Evolutionary conservation across 1,140 invertebrate species (phyloP), one percentile per base, ranked within the genome.

Genomic region (Drosophila ambigua): DNA sequence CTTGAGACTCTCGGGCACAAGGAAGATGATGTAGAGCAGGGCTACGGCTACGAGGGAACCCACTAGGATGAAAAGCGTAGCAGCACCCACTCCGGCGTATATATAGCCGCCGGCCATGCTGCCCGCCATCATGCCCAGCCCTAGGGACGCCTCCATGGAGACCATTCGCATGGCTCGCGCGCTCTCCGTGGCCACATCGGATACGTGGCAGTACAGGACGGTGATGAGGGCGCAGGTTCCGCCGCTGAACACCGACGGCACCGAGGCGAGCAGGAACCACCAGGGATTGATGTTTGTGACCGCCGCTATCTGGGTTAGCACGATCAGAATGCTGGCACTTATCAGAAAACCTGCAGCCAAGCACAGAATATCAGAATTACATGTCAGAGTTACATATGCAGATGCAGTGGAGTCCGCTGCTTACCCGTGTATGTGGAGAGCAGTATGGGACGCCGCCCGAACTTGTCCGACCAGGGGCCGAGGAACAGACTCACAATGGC

Each of bases 381-480:
- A 20, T 20, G 2, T 20, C 3, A 39, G 4, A 52, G 7, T 24
- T 6, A 46, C 7, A 11, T 5, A 7, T 7, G 49, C n/a, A 6
- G 23, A 41, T 28, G 11, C 1, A 11, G 7, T n/a, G 9, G 0
- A 51, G n/a, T 26, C 31, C 50, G 0, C 2, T n/a, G 4, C 62
- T 90, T 5, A 94, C 94, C 94, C 59, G 92, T 79, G 54, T 93
- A 91, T 35, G 93, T 91, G 4, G 92, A 73, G 2, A 95, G 75
- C 13, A 96, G 76, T 48, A 96, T 90, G 11, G 95, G 95, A 76
- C 95, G 94, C 13, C 95, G 93, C 44, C 95, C 95, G 91, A 95
- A 93, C 48, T 92, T 94, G 78, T 96, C 95, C 59, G 95, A 96
- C 95, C 95, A 96, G 3, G 95, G 94, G 43, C 95, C 95, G 24